Evolutionary conservation across 2,888 invertebrate species (phyloP).

Genomic region (Conus canariensis): DNA sequence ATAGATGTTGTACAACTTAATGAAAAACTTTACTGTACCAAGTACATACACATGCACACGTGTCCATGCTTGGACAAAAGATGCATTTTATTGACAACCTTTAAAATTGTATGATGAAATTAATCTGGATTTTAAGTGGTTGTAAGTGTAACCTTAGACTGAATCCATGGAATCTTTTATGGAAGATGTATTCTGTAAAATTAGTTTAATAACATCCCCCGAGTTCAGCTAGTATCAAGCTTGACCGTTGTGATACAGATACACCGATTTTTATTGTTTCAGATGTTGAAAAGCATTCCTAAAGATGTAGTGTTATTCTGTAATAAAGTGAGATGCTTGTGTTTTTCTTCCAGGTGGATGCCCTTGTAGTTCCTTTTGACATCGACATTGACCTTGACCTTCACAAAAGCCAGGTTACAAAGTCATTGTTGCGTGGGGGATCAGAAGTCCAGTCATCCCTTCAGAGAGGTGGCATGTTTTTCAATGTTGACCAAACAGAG

Average conservation of each 20-base stretch:
- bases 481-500: not conserved
- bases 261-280: not conserved
- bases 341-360: constrained; percentile 27
- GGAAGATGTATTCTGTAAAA: too few species aligned
- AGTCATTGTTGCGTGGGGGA: constrained; percentile 25
- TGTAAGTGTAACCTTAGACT: not conserved
- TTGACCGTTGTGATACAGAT: too few species aligned
- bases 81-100: too few species aligned
- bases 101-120: too few species aligned
- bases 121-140: not conserved
- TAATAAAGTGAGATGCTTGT: too few species aligned
- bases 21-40: not conserved
- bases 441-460: not conserved
- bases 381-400: constrained; percentile 37
- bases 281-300: not conserved
- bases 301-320: too few species aligned
- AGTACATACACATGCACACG: not conserved
- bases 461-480: not conserved
- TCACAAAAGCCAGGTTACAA: constrained; percentile 21
- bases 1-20: not conserved
- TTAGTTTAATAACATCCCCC: too few species aligned
- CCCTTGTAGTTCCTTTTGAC: constrained; percentile 30
- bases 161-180: too few species aligned
- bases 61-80: not conserved
- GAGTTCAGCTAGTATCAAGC: too few species aligned